Percentiles rank a stretch among this genome's conserved stretches.
Conservation (phyloP, 2,888 invertebrate genomes). For the Apodemia mormo region DNA sequence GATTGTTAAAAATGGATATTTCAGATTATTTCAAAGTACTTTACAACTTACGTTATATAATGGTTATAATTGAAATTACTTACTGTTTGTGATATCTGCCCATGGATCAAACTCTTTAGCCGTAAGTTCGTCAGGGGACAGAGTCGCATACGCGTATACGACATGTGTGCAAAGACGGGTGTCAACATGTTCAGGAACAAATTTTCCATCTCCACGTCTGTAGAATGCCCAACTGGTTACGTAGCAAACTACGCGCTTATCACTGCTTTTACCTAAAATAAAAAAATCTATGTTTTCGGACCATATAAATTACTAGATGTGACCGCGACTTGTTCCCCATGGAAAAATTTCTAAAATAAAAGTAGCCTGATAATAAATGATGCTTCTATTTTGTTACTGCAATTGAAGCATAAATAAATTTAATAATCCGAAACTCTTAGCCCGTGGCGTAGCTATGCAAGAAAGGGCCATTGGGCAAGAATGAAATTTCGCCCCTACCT, state of each 20-base stretch:
- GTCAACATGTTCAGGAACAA: conserved; percentile 92
- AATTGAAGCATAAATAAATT: no score
- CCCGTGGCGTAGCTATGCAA: no score
- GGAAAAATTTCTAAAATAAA: no score
- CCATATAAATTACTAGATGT: no score
- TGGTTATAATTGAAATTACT: conserved; percentile 46
- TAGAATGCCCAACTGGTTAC: conserved; percentile 95
- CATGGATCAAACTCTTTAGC: conserved; percentile 93
- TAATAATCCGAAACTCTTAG: no score
- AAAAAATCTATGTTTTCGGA: not conserved
- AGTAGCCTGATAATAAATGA: no score
- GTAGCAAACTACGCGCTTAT: conserved; percentile 88
- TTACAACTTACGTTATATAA: not conserved
- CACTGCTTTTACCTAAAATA: conserved; percentile 57
- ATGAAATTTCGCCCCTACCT: no score
- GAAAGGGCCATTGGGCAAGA: no score
- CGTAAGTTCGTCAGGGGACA: conserved; percentile 89
- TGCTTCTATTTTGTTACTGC: no score
- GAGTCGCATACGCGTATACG: conserved; percentile 93
- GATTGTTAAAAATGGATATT: no score
- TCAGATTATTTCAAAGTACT: no score
- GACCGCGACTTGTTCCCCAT: no score
- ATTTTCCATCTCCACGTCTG: conserved; percentile 90
- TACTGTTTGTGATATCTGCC: conserved; percentile 93
- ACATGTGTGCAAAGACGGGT: conserved; percentile 92